Evolutionary conservation across 2,888 invertebrate genomes (phyloP).

Genomic region (Tricholauxania praeusta): DNA sequence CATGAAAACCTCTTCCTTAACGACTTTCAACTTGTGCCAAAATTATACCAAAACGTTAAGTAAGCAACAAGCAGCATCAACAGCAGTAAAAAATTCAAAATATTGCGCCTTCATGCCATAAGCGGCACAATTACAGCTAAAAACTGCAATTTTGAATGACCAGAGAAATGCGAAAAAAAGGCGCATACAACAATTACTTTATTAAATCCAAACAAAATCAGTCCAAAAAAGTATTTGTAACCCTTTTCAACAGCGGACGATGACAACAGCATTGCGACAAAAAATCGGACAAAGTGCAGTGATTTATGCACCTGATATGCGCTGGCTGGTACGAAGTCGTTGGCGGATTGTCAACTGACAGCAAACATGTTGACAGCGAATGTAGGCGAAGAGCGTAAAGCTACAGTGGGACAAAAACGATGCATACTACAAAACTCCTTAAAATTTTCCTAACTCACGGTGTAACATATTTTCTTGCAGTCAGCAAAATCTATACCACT

Average conservation of each 20-base stretch:
- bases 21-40: background rate
- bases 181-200: slow-evolving; percentile 56
- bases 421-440: too few relatives aligned
- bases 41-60: slow-evolving; percentile 13
- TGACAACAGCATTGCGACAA: background rate
- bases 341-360: slow-evolving; percentile 20
- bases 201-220: slow-evolving; percentile 44
- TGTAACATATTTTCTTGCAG: background rate
- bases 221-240: slow-evolving; percentile 25
- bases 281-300: slow-evolving; percentile 38
- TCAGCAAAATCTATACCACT: too few relatives aligned
- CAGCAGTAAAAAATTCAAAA: slow-evolving; percentile 19
- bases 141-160: slow-evolving; percentile 3
- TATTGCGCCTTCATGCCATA: slow-evolving; percentile 31
- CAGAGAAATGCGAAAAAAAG: background rate
- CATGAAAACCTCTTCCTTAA: too few relatives aligned
- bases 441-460: too few relatives aligned
- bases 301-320: slow-evolving; percentile 55
- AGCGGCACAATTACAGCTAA: slow-evolving; percentile 21
- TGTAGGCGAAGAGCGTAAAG: background rate
- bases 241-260: slow-evolving; percentile 4
- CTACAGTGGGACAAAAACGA: too few relatives aligned
- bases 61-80: slow-evolving; percentile 36
- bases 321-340: background rate
- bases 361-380: slow-evolving; percentile 20